A percentile compares a stretch with the other conserved stretches of the same genome.
Evolutionary conservation across 2,113 vertebrate genomes (phyloP).

Genomic region (Pimephales promelas): DNA sequence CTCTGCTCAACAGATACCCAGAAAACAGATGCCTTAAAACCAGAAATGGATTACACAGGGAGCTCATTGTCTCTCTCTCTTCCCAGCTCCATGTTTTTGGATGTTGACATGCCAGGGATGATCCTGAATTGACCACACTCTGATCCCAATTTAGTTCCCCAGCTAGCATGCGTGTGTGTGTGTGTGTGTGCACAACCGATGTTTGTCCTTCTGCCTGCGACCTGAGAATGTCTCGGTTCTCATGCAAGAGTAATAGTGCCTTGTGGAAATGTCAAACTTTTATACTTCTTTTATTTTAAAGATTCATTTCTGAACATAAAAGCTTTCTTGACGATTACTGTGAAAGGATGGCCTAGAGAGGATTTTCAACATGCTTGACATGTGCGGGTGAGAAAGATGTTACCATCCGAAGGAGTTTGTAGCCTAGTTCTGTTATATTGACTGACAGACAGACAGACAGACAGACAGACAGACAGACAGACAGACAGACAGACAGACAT

Average conservation of each 20-base stretch:
- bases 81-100: slow-evolving; percentile 6
- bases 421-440: no score
- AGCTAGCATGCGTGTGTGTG: not conserved
- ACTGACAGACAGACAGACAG: no score
- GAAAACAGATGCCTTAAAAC: not conserved
- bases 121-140: slow-evolving; percentile 28
- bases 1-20: not conserved
- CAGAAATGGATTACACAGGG: not conserved
- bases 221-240: slow-evolving; percentile 61
- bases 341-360: slow-evolving; percentile 21
- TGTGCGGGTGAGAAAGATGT: slow-evolving; percentile 18
- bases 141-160: slow-evolving; percentile 23
- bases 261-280: slow-evolving; percentile 65
- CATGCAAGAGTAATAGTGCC: slow-evolving; percentile 70
- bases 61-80: slow-evolving; percentile 20
- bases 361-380: slow-evolving; percentile 1
- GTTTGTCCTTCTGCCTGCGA: slow-evolving; percentile 58
- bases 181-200: slow-evolving; percentile 29
- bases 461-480: no score
- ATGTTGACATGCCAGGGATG: slow-evolving; percentile 28
- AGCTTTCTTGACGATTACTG: slow-evolving; percentile 28
- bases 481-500: accelerated
- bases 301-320: slow-evolving; percentile 62
- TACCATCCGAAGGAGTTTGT: not conserved
- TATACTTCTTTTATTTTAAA: slow-evolving; percentile 66